phyloP scores from a whole-genome alignment of 2,797 vertebrate species.

The Sebastes itinus region DNA sequence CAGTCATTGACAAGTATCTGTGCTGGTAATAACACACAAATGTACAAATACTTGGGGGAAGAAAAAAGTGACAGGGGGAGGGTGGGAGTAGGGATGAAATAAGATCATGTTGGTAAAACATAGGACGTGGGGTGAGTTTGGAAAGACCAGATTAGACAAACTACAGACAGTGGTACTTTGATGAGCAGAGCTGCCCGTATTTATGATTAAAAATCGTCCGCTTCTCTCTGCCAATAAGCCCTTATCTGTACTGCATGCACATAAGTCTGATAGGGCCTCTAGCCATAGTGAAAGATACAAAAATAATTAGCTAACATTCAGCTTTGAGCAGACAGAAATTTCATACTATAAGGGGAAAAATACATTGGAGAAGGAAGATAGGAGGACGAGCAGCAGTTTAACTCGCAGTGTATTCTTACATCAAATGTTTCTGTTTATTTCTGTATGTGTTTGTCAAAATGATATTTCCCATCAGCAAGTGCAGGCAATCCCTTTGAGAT shows the following conservation, averaged over 20 bases:
- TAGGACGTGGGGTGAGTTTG: slow-evolving; percentile 59
- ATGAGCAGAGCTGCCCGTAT: slow-evolving; percentile 76
- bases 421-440: slow-evolving; percentile 62
- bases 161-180: slow-evolving; percentile 78
- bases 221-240: slow-evolving; percentile 76
- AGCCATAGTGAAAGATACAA: slow-evolving; percentile 83
- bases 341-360: slow-evolving; percentile 61
- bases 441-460: slow-evolving; percentile 44
- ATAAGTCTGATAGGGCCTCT: slow-evolving; percentile 82
- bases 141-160: slow-evolving; percentile 74
- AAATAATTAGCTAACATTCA: slow-evolving; percentile 87
- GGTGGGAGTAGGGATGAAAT: slow-evolving; percentile 24
- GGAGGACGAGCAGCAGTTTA: slow-evolving; percentile 55
- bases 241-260: slow-evolving; percentile 83
- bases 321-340: slow-evolving; percentile 76
- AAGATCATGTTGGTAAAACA: slow-evolving; percentile 56
- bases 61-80: slow-evolving; percentile 1
- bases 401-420: slow-evolving; percentile 60
- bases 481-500: slow-evolving; percentile 67
- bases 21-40: slow-evolving; percentile 12
- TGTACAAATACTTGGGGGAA: not conserved
- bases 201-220: slow-evolving; percentile 81
- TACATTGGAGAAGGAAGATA: slow-evolving; percentile 57
- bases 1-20: slow-evolving; percentile 10
- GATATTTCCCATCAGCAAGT: slow-evolving; percentile 35